Percentiles rank a stretch among this genome's conserved stretches.
Conservation (phyloP, 2,797 vertebrate genomes). For the Premnoplex brunnescens region DNA sequence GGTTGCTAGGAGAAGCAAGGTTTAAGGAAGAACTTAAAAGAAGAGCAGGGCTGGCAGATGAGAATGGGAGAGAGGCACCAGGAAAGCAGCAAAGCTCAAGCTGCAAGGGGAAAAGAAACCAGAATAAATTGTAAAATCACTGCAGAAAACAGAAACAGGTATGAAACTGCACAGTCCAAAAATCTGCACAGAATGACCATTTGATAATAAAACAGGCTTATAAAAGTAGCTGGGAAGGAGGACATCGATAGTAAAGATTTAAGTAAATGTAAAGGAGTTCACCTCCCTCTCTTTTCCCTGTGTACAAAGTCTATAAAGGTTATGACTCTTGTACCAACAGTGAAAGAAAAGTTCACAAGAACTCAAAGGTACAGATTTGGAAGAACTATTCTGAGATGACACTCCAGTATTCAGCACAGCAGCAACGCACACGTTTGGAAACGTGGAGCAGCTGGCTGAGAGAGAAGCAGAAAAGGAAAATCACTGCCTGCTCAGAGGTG, state of each 20-base stretch:
- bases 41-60: constrained; percentile 29
- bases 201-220: not conserved
- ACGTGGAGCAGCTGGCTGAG: not conserved
- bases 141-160: not conserved
- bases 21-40: constrained; percentile 52
- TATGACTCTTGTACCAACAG: not conserved
- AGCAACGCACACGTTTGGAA: not conserved
- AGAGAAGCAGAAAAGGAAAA: not conserved
- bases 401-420: not conserved
- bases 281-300: not conserved
- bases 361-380: not conserved
- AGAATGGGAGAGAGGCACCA: constrained; percentile 24
- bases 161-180: not conserved
- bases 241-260: not conserved
- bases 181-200: not conserved
- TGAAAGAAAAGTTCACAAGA: not conserved
- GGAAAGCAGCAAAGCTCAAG: constrained; percentile 18
- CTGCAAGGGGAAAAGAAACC: not conserved
- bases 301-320: not conserved
- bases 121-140: not conserved
- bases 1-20: constrained; percentile 46
- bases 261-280: not conserved
- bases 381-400: not conserved
- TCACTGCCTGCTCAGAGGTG: not conserved
- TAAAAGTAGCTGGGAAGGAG: not conserved